Evolutionary conservation across 2,888 invertebrate species (phyloP).

Genomic region (Dilophus febrilis): DNA sequence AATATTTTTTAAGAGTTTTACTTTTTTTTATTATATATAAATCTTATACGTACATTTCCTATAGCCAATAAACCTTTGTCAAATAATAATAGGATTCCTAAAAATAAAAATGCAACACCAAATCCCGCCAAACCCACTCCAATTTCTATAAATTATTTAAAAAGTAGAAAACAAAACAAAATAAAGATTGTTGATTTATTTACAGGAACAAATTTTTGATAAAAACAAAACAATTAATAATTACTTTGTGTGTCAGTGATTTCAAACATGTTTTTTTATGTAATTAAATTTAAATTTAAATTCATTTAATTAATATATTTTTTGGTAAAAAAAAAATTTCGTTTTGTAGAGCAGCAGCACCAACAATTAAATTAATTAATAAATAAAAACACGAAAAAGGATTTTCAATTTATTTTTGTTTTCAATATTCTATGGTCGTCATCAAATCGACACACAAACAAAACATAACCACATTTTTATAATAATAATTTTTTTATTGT

Average conservation of each 20-base stretch:
- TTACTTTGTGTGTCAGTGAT: slow-evolving; percentile 72
- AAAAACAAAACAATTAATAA: background rate
- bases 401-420: no score
- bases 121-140: slow-evolving; percentile 94
- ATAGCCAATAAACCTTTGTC: slow-evolving; percentile 97
- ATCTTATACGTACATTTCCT: slow-evolving; percentile 73
- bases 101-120: slow-evolving; percentile 84
- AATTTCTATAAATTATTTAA: slow-evolving; percentile 55
- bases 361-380: no score
- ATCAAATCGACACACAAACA: no score
- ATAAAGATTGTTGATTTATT: background rate
- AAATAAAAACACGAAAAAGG: no score
- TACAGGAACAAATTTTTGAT: background rate
- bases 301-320: no score
- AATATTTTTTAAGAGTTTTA: background rate
- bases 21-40: slow-evolving; percentile 5
- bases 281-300: no score
- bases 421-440: no score
- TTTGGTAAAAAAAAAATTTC: no score
- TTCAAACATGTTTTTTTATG: slow-evolving; percentile 68
- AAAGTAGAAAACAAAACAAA: slow-evolving; percentile 6
- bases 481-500: no score
- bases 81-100: slow-evolving; percentile 84
- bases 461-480: no score
- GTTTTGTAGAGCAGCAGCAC: no score